Evolutionary conservation across 2,888 invertebrate genomes (phyloP).

Genomic region (Polydrusus cervinus): DNA sequence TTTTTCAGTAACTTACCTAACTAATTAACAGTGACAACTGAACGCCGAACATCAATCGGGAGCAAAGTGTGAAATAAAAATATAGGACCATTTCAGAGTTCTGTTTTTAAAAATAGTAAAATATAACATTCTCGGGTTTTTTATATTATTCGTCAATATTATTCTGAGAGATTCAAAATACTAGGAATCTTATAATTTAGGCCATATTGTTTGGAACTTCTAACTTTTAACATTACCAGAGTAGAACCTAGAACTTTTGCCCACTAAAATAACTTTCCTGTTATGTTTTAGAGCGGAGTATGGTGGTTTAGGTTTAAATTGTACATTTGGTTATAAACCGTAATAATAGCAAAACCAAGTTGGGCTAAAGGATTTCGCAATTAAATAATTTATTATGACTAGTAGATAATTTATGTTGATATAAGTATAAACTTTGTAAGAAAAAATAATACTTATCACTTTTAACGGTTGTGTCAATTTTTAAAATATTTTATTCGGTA

Average conservation of each 20-base stretch:
- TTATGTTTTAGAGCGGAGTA: background rate
- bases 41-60: too few relatives aligned
- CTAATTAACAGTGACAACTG: too few relatives aligned
- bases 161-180: background rate
- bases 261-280: background rate
- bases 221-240: background rate
- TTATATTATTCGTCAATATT: background rate
- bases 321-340: background rate
- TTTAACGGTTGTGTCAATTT: too few relatives aligned
- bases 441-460: too few relatives aligned
- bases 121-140: background rate
- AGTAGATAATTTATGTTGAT: too few relatives aligned
- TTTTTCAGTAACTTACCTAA: too few relatives aligned
- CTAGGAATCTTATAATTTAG: background rate
- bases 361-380: too few relatives aligned
- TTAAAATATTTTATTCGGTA: too few relatives aligned
- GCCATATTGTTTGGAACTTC: background rate
- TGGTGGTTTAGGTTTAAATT: background rate
- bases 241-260: background rate
- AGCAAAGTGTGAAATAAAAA: too few relatives aligned
- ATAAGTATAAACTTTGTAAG: too few relatives aligned
- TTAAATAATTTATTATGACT: too few relatives aligned
- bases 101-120: background rate
- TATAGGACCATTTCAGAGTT: too few relatives aligned
- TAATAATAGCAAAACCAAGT: background rate